Percentiles rank a stretch among this genome's conserved stretches.
Evolutionary conservation across 2,888 invertebrate species (phyloP).

Genomic region (Hylaea fasciaria): DNA sequence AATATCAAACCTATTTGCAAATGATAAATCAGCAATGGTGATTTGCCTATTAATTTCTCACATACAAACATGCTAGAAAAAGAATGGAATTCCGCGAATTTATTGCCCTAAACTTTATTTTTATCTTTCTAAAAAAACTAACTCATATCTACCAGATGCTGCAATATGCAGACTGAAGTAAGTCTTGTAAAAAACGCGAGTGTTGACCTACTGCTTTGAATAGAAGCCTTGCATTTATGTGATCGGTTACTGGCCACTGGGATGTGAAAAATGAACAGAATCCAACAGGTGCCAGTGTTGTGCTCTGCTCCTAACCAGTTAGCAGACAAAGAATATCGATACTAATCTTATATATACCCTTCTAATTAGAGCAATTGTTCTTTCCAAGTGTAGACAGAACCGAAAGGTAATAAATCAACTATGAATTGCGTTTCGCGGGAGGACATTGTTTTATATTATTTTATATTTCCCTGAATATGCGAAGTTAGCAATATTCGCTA

Average conservation of each 20-base stretch:
- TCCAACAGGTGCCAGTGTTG: conserved; percentile 24
- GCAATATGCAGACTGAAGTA: conserved; percentile 39
- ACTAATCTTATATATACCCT: conserved; percentile 8
- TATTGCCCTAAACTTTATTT: conserved; percentile 9
- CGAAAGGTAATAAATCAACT: not conserved
- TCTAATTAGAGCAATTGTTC: conserved; percentile 8
- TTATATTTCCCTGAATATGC: conserved; percentile 1
- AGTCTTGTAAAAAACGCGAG: conserved; percentile 34
- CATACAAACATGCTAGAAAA: not conserved
- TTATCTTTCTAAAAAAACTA: conserved; percentile 27
- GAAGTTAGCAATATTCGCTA: not conserved
- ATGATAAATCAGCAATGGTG: too few relatives aligned
- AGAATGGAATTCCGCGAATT: conserved; percentile 10
- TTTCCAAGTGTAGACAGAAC: not conserved
- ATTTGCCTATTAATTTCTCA: too few relatives aligned
- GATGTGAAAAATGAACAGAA: conserved; percentile 18
- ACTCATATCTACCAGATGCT: conserved; percentile 42
- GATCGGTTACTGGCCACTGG: conserved; percentile 23
- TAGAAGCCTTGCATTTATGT: conserved; percentile 37
- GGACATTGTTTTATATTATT: too few relatives aligned
- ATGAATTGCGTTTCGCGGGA: conserved; percentile 9
- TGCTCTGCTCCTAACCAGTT: conserved; percentile 9
- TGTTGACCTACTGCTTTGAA: conserved; percentile 41
- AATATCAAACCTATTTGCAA: too few relatives aligned
- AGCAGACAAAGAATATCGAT: conserved; percentile 17